Base-by-base conservation (phyloP, 2,888 invertebrate species). In the Drosophila sordidapex region DNA sequence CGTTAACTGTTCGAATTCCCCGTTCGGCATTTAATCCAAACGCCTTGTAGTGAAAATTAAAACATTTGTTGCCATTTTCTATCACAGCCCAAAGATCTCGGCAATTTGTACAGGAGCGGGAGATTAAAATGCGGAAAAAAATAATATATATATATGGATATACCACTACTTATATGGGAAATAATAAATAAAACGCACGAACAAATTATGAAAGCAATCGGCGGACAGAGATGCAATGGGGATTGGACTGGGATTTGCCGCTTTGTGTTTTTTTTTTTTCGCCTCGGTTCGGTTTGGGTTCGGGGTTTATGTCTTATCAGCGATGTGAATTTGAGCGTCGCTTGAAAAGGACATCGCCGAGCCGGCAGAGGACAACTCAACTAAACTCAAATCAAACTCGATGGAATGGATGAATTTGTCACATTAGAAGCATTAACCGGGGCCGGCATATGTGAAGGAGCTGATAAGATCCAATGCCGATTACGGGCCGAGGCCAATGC, bases 1-100 rank as follows among this genome's bases (percentile, higher is more conserved):
- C 43, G 31, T 33, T n/a, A 46, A 51, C 60, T 40, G 33, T 27
- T 51, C 18, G n/a, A 25, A 35, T 57, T 57, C 51, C 57, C 68
- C 1, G 51, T 31, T 56, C 38, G 48, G 38, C 66, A 67, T 49
- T 51, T 67, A 68, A 67, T 70, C 71, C 70, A 38, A 48, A 36
- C 33, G 70, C 57, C 57, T 57, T 18, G 62, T 57, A 36, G 40
- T 4, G 13, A 67, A 87, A 85, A 87, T 87, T 66, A 82, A 85
- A 88, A 83, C 85, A 85, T 85, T 85, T 85, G 85, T 86, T 88
- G 88, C 76, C 86, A 88, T 76, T 80, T 86, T 87, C 86, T 74
- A 83, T 88, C 86, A 68, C 56, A 56, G 33, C 48, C 40, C 64
- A 40, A 43, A 48, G 70, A 83, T 86, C 85, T 81, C 53, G 52